These are phyloP conservation scores for Redunca redunca DNA, from an alignment of 2,113 vertebrate genomes.

Conservation along the genomic window DNA sequence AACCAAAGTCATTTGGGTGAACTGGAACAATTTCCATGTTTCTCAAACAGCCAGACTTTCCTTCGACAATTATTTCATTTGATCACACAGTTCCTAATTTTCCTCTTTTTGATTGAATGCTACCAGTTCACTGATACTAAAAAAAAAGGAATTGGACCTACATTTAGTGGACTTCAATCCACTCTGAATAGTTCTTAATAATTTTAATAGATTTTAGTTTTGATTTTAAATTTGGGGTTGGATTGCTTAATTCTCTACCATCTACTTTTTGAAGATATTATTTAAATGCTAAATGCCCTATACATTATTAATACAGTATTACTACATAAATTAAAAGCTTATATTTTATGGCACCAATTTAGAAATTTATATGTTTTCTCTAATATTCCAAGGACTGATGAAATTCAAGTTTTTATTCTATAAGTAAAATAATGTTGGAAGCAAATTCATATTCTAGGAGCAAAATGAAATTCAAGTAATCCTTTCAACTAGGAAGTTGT, in stretches of 20 bases:
- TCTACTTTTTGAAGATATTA: neutral
- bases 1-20: neutral
- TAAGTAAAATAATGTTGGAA: conserved; percentile 19
- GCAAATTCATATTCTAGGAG: conserved; percentile 14
- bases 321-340: neutral
- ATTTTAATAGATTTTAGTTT: conserved; percentile 11
- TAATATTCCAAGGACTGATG: neutral
- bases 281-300: neutral
- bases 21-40: neutral
- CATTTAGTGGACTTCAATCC: neutral
- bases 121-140: neutral
- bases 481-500: conserved; percentile 7
- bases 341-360: neutral
- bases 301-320: neutral
- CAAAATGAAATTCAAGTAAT: neutral
- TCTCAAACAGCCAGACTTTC: neutral
- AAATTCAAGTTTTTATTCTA: neutral
- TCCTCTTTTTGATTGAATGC: neutral
- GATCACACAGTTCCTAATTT: neutral
- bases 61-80: neutral
- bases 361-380: neutral
- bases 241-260: neutral
- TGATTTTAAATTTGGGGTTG: conserved; percentile 4
- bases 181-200: conserved; percentile 6
- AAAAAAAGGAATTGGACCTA: neutral